These are phyloP conservation scores for Myrmophylax atrothorax DNA, from an alignment of 2,113 vertebrate species.

Conservation along the genomic window DNA sequence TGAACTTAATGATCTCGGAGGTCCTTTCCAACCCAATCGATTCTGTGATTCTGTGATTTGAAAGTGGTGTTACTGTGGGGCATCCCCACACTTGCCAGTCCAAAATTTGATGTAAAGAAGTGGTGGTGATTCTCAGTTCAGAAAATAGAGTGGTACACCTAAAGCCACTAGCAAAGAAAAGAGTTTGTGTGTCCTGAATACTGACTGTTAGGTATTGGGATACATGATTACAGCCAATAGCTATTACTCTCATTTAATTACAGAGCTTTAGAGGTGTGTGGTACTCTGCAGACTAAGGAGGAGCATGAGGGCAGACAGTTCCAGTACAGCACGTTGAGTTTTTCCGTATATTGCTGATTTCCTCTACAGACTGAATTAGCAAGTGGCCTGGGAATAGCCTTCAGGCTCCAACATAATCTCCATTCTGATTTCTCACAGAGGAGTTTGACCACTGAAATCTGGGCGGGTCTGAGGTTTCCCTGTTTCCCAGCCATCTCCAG, in stretches of 20 bases:
- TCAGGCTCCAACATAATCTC: neutral
- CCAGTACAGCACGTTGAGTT: neutral
- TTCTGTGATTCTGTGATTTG: accelerated
- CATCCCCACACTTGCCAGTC: neutral
- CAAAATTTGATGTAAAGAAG: neutral
- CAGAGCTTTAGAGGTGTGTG: neutral
- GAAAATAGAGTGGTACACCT: neutral
- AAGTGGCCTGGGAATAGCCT: neutral
- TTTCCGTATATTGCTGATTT: neutral
- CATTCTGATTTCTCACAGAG: neutral
- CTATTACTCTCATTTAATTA: neutral
- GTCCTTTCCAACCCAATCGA: no score
- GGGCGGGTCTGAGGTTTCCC: neutral
- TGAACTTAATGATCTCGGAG: no score
- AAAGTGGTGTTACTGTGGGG: neutral
- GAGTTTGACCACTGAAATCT: neutral
- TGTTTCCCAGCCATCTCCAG: neutral
- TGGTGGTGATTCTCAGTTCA: accelerated
- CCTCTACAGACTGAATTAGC: neutral
- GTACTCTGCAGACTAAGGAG: neutral
- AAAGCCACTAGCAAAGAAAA: neutral
- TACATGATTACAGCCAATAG: neutral
- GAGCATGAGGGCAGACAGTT: neutral
- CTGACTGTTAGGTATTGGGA: neutral
- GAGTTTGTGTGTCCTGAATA: neutral